These are phyloP conservation scores for Conus ventricosus DNA, from an alignment of 1,140 invertebrate species.

Conservation along the genomic window DNA sequence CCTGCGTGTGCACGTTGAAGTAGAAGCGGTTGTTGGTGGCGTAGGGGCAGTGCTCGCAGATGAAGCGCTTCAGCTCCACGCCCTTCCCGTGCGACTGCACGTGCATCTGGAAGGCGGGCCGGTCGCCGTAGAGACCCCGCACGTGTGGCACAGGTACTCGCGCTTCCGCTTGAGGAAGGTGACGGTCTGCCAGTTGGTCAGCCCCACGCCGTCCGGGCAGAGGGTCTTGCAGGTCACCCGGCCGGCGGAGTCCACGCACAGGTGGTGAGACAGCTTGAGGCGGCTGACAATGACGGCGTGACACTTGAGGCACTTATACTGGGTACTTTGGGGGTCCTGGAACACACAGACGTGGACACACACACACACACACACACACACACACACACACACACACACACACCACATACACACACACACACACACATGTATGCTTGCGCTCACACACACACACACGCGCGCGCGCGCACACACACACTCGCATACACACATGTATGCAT, in stretches of 20 bases:
- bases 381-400: not conserved
- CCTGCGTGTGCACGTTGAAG: not conserved
- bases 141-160: conserved; percentile 7
- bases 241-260: not conserved
- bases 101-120: not conserved
- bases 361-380: not conserved
- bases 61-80: not conserved
- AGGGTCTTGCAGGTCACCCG: conserved; percentile 11
- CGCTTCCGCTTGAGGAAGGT: not conserved
- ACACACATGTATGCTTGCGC: not conserved
- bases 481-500: too few relatives aligned
- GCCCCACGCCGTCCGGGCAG: conserved; percentile 11
- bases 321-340: not conserved
- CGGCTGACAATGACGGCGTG: not conserved
- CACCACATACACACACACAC: not conserved
- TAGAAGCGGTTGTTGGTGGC: conserved; percentile 1
- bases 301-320: not conserved
- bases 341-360: not conserved
- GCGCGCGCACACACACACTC: too few relatives aligned
- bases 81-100: not conserved
- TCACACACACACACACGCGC: too few relatives aligned
- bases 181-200: not conserved
- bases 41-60: conserved; percentile 11
- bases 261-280: not conserved
- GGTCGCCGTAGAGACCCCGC: conserved; percentile 6